These are phyloP conservation scores for Agriotes lineatus DNA, from an alignment of 2,888 invertebrate species.

Conservation along the genomic window DNA sequence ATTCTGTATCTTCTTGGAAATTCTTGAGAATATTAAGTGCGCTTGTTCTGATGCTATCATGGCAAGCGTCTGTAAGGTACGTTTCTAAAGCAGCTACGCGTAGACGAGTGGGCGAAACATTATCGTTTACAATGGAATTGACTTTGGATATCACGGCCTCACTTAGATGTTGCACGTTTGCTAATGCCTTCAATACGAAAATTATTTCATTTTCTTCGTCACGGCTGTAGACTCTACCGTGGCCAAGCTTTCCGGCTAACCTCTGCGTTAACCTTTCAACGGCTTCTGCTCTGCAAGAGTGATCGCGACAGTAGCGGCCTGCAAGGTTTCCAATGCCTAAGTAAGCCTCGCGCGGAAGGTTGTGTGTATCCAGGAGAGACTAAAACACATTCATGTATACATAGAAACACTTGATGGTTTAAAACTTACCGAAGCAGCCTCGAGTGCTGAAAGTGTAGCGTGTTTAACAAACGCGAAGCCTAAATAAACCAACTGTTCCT, in stretches of 20 bases:
- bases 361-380: conserved; percentile 69
- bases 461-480: conserved; percentile 77
- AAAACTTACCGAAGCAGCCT: conserved; percentile 70
- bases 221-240: conserved; percentile 75
- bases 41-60: conserved; percentile 64
- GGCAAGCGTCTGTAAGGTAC: conserved; percentile 78
- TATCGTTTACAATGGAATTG: conserved; percentile 72
- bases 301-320: conserved; percentile 77
- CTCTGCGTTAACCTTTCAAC: conserved; percentile 74
- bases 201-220: conserved; percentile 77
- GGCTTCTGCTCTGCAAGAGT: conserved; percentile 74
- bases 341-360: conserved; percentile 77
- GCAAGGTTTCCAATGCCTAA: conserved; percentile 81
- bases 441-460: conserved; percentile 75
- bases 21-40: conserved; percentile 77
- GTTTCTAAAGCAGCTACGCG: conserved; percentile 85
- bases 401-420: neutral
- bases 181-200: conserved; percentile 83
- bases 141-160: conserved; percentile 73
- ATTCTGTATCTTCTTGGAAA: conserved; percentile 83
- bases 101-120: conserved; percentile 74
- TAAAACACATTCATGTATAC: too few relatives aligned
- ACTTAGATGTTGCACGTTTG: conserved; percentile 79
- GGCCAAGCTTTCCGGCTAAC: conserved; percentile 74
- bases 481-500: conserved; percentile 74